These are phyloP conservation scores for Tetranychus cinnabarinus DNA, from an alignment of 1,140 invertebrate genomes.

Conservation along the genomic window DNA sequence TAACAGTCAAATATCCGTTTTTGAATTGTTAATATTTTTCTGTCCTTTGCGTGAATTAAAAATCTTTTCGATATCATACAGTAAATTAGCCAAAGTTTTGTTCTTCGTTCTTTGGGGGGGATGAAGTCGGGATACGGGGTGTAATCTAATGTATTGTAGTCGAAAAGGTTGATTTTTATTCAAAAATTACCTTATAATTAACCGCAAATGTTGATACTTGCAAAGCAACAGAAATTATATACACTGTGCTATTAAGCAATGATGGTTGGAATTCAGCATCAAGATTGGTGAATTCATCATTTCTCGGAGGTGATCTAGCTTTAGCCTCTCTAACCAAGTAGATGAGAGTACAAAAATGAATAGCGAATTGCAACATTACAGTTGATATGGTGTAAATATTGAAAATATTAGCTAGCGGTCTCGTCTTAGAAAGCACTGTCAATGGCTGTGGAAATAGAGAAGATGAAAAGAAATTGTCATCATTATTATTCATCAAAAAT, in stretches of 20 bases:
- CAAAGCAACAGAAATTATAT: conserved; percentile 86
- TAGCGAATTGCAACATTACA: conserved; percentile 75
- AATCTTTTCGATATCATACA: no score
- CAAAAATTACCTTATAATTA: conserved; percentile 76
- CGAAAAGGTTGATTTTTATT: background rate
- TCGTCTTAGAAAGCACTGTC: conserved; percentile 68
- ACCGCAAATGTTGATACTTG: conserved; percentile 96
- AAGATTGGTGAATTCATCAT: conserved; percentile 26
- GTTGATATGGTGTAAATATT: conserved; percentile 92
- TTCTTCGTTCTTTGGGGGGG: no score
- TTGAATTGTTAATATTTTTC: no score
- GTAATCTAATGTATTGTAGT: no score
- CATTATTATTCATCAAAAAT: background rate
- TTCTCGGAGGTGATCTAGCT: background rate
- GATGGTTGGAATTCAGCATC: conserved; percentile 73
- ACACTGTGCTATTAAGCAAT: conserved; percentile 89
- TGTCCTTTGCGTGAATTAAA: no score
- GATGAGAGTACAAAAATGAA: conserved; percentile 78
- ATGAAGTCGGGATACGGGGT: no score
- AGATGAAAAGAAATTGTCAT: background rate
- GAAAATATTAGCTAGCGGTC: conserved; percentile 95
- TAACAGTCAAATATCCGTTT: no score
- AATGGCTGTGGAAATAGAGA: conserved; percentile 41
- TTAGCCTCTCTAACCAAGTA: conserved; percentile 58
- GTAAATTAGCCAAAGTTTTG: no score